Evolutionary conservation across 2,888 invertebrate genomes (phyloP), one percentile per base, ranked within the genome.

Genomic region (Cordilura impudica): DNA sequence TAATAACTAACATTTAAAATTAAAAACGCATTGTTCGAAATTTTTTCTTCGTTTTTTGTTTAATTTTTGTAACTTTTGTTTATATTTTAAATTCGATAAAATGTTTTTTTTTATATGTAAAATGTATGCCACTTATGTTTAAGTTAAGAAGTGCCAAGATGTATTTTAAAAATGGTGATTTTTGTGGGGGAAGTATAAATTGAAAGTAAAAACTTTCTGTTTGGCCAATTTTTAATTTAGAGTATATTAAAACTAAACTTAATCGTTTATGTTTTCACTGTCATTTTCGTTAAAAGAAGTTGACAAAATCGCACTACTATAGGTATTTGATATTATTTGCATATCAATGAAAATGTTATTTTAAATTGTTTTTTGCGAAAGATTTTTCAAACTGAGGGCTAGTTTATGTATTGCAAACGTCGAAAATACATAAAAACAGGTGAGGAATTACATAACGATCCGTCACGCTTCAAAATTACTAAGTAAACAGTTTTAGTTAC

Each of bases 31-130:
- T 58, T n/a, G n/a, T 51, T 51, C 35, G 4, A 31, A 16, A 58
- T 71, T 18, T 49, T 10, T 2, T 21, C n/a, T 54, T 31, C 29
- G 21, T 47, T 14, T 35, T 39, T 31, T 45, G 29, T 54, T 56
- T 26, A 51, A 58, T 63, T 39, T 63, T 8, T 63, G 67, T 49
- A 51, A 60, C 6, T 60, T 21, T 61, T 19, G 60, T 14, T 54
- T 29, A 49, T n/a, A 29, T 61, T 53, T 67, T 75, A 79, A 79
- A 75, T 75, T 79, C 79, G 79, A 75, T 79, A 56, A 72, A 75
- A 71, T 79, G 43, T 74, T 54, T 54, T 70, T 39, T 54, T 58
- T 51, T 60, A 61, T 39, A 72, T 56, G 21, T 58, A 43, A 6
- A 21, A 23, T 23, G 31, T 16, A 19, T 58, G 23, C 35, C 26